Conservation (phyloP, 2,113 vertebrate species). For the Zosterops borbonicus region DNA sequence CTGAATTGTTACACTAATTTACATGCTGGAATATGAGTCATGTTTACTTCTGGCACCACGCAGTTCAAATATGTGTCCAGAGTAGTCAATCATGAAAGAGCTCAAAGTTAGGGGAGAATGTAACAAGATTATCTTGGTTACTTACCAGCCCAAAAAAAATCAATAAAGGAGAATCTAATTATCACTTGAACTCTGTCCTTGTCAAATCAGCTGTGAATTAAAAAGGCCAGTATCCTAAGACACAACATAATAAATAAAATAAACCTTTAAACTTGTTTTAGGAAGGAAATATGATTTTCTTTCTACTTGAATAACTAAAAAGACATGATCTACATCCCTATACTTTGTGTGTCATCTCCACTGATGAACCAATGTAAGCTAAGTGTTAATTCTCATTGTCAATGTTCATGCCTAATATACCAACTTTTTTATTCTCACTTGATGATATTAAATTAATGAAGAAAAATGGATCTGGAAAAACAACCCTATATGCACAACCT, state of each 20-base stretch:
- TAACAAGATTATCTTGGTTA: constrained; percentile 18
- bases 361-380: neutral
- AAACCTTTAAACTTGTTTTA: neutral
- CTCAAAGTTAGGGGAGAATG: neutral
- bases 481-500: neutral
- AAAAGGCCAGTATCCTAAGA: neutral
- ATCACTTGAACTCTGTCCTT: neutral
- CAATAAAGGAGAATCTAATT: constrained; percentile 23
- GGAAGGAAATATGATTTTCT: neutral
- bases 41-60: neutral
- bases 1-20: neutral
- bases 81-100: neutral
- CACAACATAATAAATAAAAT: constrained; percentile 5
- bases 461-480: neutral
- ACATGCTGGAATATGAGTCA: neutral
- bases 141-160: neutral
- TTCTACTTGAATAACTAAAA: neutral
- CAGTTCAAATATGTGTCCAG: neutral
- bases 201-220: constrained; percentile 16
- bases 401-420: neutral
- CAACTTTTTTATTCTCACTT: neutral
- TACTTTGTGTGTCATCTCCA: neutral
- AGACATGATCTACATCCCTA: neutral
- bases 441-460: neutral
- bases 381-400: neutral